Evolutionary conservation across 2,888 invertebrate species (phyloP).

Genomic region (Eupeodes luniger): DNA sequence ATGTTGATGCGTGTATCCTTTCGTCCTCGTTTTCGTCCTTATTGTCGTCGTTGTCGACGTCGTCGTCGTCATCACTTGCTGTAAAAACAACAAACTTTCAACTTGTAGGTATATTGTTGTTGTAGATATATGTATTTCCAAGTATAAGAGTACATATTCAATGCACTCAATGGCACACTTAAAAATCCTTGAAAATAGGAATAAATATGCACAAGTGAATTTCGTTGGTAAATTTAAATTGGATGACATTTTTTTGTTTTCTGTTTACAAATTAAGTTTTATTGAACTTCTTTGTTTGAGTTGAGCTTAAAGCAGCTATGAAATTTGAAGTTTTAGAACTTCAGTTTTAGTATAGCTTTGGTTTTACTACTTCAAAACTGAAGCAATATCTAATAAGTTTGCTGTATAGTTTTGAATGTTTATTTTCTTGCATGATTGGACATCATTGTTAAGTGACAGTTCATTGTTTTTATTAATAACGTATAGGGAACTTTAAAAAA

Average conservation of each 20-base stretch:
- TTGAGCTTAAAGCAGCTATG: too few relatives aligned
- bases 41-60: background rate
- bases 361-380: too few relatives aligned
- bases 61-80: too few relatives aligned
- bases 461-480: too few relatives aligned
- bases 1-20: background rate
- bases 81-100: background rate
- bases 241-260: background rate
- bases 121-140: background rate
- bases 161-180: background rate
- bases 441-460: too few relatives aligned
- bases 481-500: too few relatives aligned
- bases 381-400: too few relatives aligned
- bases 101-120: background rate
- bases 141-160: too few relatives aligned
- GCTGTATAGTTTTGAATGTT: too few relatives aligned
- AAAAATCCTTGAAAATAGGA: background rate
- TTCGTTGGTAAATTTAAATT: background rate
- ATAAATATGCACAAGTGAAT: background rate
- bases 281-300: background rate
- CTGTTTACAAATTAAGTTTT: background rate
- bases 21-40: background rate
- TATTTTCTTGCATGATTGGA: too few relatives aligned
- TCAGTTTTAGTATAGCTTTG: too few relatives aligned
- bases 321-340: too few relatives aligned